Evolutionary conservation across 1,140 invertebrate species (phyloP), one percentile per base, ranked within the genome.

Genomic region (Zaprionus capensis): DNA sequence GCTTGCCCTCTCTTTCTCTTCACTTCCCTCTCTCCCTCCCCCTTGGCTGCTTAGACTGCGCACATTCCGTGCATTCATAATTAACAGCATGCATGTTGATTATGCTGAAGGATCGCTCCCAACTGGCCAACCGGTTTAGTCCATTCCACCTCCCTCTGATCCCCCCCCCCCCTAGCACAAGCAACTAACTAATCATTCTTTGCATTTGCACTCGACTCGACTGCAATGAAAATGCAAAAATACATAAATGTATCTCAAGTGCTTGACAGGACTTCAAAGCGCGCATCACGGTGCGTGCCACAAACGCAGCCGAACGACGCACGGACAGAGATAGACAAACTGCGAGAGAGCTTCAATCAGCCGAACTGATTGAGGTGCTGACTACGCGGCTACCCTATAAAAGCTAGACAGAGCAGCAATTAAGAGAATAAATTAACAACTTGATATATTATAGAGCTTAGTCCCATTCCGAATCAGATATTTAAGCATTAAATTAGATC

Each of bases 171-270:
- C 6, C 22, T 12, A 80, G 76, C 71, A 80, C 71, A 80, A 88
- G 74, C 84, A 87, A 87, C 84, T 83, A 87, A 87, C 84, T 87
- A 87, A 87, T 87, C 84, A 87, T 87, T 88, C 81, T 71, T 73
- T 82, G 78, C 74, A 82, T 82, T 82, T 76, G 72, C 63, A 71
- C 78, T 53, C 63, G 57, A 34, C 66, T 61, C 36, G 5, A 55
- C 70, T 69, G 84, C 84, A 87, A 87, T 88, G 84, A 87, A 87
- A 87, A 84, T 87, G 84, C 84, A 87, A 87, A 87, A 87, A 87
- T 81, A 87, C 84, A 87, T 88, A 87, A 88, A 87, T 87, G 83
- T 88, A 88, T 88, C 83, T 87, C 85, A 88, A 87, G 85, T 88
- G 85, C 84, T 87, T 87, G 84, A 87, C 84, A 87, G 84, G 84